Percentiles rank a stretch among this genome's conserved stretches.
These are phyloP conservation scores for Aphrophora alni DNA, from an alignment of 2,888 invertebrate genomes.

Conservation along the genomic window DNA sequence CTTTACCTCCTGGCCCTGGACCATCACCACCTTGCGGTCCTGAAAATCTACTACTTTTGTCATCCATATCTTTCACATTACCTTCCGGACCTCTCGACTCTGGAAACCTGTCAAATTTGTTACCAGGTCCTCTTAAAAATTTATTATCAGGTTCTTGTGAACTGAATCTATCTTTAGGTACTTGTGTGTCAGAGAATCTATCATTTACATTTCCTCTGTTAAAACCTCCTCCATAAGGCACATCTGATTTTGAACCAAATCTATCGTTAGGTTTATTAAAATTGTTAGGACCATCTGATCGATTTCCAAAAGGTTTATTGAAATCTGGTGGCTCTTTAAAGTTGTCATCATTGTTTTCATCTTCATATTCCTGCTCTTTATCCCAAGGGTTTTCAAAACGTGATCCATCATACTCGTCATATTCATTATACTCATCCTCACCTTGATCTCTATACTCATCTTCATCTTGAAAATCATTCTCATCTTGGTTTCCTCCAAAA, in stretches of 20 bases:
- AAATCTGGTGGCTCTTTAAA: constrained; percentile 1
- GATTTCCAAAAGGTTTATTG: constrained; percentile 15
- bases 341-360: constrained; percentile 17
- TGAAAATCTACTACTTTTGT: not conserved
- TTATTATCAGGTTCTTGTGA: constrained; percentile 18
- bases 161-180: not conserved
- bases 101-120: not conserved
- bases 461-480: not conserved
- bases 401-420: constrained; percentile 11
- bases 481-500: constrained; percentile 31
- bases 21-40: constrained; percentile 9
- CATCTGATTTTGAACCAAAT: not conserved
- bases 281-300: constrained; percentile 1
- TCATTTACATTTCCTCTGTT: not conserved
- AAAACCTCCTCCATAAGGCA: not conserved
- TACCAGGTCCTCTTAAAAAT: constrained; percentile 6
- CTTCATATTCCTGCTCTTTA: not conserved
- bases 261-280: not conserved
- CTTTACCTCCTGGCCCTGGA: not conserved
- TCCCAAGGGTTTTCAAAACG: constrained; percentile 22
- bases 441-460: not conserved
- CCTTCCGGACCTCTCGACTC: too few species aligned
- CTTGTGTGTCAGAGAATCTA: not conserved
- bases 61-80: constrained; percentile 17
- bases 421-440: not conserved